These are phyloP conservation scores for Acrobasis suavella DNA, from an alignment of 2,888 invertebrate genomes.

Conservation along the genomic window DNA sequence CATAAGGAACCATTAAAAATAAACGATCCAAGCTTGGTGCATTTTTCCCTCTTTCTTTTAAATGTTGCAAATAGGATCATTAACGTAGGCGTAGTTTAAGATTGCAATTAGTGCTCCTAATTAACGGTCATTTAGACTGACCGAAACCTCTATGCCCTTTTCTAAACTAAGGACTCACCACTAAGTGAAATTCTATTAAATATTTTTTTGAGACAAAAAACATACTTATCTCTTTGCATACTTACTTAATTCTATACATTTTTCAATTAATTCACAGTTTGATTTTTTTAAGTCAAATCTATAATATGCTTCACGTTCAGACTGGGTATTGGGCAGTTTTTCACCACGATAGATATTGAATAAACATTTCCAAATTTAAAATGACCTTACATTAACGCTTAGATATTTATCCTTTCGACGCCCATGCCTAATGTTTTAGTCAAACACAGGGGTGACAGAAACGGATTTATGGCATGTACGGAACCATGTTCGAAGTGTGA, in stretches of 20 bases:
- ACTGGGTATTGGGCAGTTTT: no score
- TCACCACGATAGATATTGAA: no score
- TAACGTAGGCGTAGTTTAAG: slow-evolving; percentile 17
- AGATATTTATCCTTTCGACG: not conserved
- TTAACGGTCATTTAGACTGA: slow-evolving; percentile 8
- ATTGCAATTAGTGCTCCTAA: slow-evolving; percentile 8
- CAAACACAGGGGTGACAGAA: slow-evolving; percentile 27
- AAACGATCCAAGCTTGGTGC: not conserved
- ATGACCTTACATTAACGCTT: no score
- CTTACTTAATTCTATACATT: no score
- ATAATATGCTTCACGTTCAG: no score
- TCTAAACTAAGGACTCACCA: not conserved
- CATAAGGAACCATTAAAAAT: not conserved
- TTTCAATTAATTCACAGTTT: no score
- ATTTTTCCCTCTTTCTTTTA: slow-evolving; percentile 6
- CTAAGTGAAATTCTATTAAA: not conserved
- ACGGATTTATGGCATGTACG: slow-evolving; percentile 39
- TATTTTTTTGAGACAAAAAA: no score
- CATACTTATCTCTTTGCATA: no score
- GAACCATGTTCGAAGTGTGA: slow-evolving; percentile 50
- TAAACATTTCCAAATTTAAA: no score
- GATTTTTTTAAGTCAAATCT: no score
- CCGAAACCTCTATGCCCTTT: not conserved
- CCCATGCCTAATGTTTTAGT: slow-evolving; percentile 19
- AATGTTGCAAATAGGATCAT: slow-evolving; percentile 8